A percentile compares a stretch with the other conserved stretches of the same genome.
phyloP scores from a whole-genome alignment of 2,113 vertebrate species.

The Bos taurus region ARS-UCD2.0 NC_037347.1:67239501-67240000 shows the following conservation, averaged over 20 bases:
- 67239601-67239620: neutral
- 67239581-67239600: neutral
- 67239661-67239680: accelerated
- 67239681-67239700: neutral
- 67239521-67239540: neutral
- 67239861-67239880: neutral
- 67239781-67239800: accelerated
- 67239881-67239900: accelerated
- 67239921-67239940: neutral
- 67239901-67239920: accelerated
- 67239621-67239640: neutral
- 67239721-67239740: no score
- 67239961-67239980: neutral
- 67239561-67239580: neutral
- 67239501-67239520: neutral
- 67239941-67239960: accelerated
- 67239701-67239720: accelerated
- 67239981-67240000: neutral
- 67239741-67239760: accelerated
- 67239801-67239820: accelerated
- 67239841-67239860: neutral
- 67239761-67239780: accelerated
- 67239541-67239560: neutral
- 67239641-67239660: neutral
- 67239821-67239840: no score